Percentiles rank a stretch among this genome's conserved stretches.
Evolutionary conservation across 2,113 vertebrate species (phyloP).

Genomic region (Natator depressus): DNA sequence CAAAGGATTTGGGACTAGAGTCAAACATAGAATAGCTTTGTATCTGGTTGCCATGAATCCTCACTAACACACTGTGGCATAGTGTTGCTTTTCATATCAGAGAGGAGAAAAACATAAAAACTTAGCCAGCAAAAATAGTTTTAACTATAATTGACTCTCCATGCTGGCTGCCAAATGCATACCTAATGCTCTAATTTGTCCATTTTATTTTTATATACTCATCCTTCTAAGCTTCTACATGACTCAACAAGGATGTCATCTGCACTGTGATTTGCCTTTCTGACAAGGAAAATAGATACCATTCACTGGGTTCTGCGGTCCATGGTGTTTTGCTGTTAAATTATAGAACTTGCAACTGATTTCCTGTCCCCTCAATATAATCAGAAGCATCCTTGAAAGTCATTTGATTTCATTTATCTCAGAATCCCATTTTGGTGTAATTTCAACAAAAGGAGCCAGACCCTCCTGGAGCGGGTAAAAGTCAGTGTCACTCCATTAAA

Average conservation of each 20-base stretch:
- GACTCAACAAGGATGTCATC: background rate
- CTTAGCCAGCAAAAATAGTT: background rate
- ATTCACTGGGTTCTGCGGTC: background rate
- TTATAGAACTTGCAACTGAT: background rate
- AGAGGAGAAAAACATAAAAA: background rate
- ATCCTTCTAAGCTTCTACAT: background rate
- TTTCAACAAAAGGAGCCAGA: background rate
- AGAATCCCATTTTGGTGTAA: background rate
- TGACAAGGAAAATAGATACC: background rate
- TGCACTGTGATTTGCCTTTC: background rate
- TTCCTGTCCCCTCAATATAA: background rate
- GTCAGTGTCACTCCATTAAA: background rate
- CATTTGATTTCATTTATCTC: background rate
- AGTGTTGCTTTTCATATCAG: background rate
- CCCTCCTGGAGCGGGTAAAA: background rate
- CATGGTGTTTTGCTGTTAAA: background rate
- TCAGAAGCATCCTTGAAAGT: background rate
- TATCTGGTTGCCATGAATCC: background rate
- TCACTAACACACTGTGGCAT: background rate
- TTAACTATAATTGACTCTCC: background rate
- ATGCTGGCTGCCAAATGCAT: background rate
- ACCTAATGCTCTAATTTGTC: background rate
- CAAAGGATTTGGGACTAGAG: background rate
- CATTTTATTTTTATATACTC: background rate
- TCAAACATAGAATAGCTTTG: background rate